Conservation (phyloP, 2,113 vertebrate genomes). For the Rhynchomys soricoides region DNA sequence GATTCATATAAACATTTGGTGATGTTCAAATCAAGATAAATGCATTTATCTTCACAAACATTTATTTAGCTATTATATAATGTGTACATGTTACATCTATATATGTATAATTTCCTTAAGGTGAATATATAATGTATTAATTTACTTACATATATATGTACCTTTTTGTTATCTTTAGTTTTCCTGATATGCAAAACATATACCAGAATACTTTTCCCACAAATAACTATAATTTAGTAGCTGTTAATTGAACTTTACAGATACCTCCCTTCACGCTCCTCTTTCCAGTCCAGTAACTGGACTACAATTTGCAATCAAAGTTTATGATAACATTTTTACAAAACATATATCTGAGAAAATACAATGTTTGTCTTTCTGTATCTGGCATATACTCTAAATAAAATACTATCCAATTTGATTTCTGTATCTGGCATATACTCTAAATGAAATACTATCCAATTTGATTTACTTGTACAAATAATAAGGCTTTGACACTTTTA, state of each 20-base stretch:
- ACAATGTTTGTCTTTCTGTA: not conserved
- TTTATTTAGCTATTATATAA: not conserved
- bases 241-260: not conserved
- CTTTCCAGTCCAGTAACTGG: too few relatives aligned
- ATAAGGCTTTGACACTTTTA: not conserved
- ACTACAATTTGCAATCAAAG: not conserved
- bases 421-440: not conserved
- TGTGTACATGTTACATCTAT: not conserved
- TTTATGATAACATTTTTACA: not conserved
- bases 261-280: accelerated
- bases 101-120: not conserved
- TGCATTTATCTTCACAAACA: not conserved
- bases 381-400: not conserved
- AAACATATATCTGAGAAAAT: not conserved
- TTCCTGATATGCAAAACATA: not conserved
- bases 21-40: not conserved
- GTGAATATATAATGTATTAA: not conserved
- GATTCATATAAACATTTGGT: not conserved
- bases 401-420: accelerated
- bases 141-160: too few relatives aligned
- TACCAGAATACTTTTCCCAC: not conserved
- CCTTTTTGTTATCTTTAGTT: not conserved
- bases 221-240: not conserved
- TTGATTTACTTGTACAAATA: not conserved
- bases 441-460: not conserved